Evolutionary conservation across 64 coral and sea anemone genomes (phyloP).

Genomic region (Porites lutea): DNA sequence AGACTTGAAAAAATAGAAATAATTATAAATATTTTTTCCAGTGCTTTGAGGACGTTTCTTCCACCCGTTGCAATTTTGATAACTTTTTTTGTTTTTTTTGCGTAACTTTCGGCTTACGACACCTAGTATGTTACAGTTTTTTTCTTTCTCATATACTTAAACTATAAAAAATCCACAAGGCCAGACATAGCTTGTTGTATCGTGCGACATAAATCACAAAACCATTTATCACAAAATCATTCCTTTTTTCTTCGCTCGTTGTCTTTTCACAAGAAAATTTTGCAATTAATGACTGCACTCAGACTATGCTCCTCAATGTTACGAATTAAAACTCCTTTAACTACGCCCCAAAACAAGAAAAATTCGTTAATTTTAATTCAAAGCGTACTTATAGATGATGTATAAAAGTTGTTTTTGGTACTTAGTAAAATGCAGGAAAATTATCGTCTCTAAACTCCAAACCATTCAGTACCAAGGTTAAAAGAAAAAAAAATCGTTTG

Average conservation of each 20-base stretch:
- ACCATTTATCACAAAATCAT: conserved; percentile 6
- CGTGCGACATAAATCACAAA: neutral
- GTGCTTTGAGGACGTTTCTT: neutral
- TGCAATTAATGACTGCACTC: neutral
- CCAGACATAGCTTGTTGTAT: neutral
- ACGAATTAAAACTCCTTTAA: conserved; percentile 36
- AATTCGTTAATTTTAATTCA: conserved; percentile 18
- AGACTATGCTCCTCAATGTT: neutral
- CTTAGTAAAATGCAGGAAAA: conserved; percentile 16
- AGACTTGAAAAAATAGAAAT: neutral
- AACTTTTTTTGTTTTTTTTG: too few relatives aligned
- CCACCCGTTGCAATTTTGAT: neutral
- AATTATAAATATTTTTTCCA: neutral
- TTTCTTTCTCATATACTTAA: neutral
- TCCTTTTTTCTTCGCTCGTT: neutral
- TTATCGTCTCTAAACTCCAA: neutral
- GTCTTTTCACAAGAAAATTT: neutral
- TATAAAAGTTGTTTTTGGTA: conserved; percentile 6
- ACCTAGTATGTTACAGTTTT: neutral
- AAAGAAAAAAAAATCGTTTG: neutral
- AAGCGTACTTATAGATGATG: neutral
- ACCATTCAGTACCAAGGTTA: neutral
- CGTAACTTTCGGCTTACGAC: neutral
- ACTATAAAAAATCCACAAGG: neutral
- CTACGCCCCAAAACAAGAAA: neutral